Evolutionary conservation across 2,797 vertebrate species (phyloP).

Genomic region (Mormyrus proboscirostris): DNA sequence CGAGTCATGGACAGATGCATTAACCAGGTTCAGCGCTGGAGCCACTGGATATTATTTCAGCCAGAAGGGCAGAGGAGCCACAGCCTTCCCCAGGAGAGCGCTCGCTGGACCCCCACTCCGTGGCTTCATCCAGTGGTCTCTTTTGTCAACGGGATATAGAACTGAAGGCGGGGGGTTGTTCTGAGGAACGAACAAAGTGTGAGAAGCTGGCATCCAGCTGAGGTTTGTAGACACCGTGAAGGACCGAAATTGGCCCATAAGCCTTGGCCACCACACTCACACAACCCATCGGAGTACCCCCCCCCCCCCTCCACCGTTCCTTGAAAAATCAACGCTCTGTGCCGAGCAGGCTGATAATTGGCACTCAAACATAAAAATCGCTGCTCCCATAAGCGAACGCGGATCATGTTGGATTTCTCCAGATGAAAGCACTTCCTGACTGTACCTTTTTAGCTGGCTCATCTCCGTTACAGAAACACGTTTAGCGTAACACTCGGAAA

Average conservation of each 20-base stretch:
- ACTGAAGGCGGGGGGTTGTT: conserved; percentile 47
- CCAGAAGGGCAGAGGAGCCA: conserved; percentile 70
- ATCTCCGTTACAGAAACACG: conserved; percentile 9
- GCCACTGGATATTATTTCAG: conserved; percentile 86
- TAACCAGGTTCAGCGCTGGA: conserved; percentile 82
- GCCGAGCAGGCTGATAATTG: background rate
- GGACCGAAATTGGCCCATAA: background rate
- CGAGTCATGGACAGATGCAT: conserved; percentile 83
- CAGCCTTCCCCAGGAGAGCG: conserved; percentile 66
- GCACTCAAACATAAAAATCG: background rate
- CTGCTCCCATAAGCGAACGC: background rate
- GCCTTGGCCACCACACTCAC: background rate
- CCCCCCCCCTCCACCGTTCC: background rate
- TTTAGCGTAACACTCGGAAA: conserved; percentile 14
- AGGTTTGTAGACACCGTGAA: conserved; percentile 16
- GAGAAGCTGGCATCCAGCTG: conserved; percentile 20
- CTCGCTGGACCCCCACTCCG: conserved; percentile 60
- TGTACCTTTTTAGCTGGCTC: conserved; percentile 12
- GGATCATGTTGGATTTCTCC: conserved; percentile 14
- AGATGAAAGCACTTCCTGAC: conserved; percentile 19
- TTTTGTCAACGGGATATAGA: conserved; percentile 50
- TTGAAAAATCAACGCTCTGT: background rate
- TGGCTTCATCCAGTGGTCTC: conserved; percentile 63
- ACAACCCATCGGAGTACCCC: no score
- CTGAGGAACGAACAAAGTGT: conserved; percentile 25